These are phyloP conservation scores for Gymnocypris eckloni DNA, from an alignment of 2,797 vertebrate genomes.

Conservation along the genomic window DNA sequence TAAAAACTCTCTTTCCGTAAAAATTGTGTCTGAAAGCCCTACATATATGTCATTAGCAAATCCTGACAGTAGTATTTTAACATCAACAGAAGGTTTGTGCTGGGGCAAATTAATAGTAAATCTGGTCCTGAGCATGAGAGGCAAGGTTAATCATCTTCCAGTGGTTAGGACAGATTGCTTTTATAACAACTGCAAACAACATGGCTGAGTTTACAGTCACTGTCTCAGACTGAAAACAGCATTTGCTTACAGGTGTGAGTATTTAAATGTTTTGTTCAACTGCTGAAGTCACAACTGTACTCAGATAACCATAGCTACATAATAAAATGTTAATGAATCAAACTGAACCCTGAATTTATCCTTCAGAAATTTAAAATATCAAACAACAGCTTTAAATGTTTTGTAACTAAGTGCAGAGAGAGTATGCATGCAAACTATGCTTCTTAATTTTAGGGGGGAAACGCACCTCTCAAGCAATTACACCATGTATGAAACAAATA, in stretches of 20 bases:
- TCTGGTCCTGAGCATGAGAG: background rate
- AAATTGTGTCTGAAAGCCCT: background rate
- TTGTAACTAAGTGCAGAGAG: background rate
- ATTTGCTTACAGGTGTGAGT: background rate
- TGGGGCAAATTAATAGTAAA: background rate
- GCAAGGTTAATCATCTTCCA: background rate
- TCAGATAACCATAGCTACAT: background rate
- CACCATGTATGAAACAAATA: no score
- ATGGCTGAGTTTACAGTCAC: no score
- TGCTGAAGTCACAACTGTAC: background rate
- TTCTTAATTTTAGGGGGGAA: background rate
- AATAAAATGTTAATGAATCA: background rate
- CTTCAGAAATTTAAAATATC: background rate
- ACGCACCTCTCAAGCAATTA: no score
- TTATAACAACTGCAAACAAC: background rate
- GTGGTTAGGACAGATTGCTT: background rate
- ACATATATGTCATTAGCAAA: background rate
- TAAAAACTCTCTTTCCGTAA: background rate
- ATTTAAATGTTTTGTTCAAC: background rate
- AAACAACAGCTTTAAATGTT: background rate
- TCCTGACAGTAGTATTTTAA: background rate
- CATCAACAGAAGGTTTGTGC: background rate
- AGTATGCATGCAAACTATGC: background rate
- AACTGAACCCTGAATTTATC: background rate
- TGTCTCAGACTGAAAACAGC: background rate